A percentile compares a stretch with the other conserved stretches of the same genome.
phyloP scores from a whole-genome alignment of 2,113 vertebrate species.

The Laticauda colubrina region DNA sequence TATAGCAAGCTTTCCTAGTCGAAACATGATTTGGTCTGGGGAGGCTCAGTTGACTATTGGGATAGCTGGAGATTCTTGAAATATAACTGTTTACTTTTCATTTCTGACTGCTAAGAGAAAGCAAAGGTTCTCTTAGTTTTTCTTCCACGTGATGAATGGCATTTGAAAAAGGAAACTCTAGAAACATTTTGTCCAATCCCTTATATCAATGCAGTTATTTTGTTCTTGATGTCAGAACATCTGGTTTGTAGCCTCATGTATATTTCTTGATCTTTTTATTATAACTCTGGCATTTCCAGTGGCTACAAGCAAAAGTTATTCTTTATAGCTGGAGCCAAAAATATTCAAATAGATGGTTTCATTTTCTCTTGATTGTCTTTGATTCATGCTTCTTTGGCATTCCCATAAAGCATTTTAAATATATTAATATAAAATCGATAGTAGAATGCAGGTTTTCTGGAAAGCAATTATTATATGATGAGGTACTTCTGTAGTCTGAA shows the following conservation, averaged over 20 bases:
- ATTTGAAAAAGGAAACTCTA: neutral
- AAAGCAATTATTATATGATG: neutral
- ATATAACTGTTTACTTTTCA: too few species aligned
- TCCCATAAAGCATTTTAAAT: neutral
- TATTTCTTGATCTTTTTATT: neutral
- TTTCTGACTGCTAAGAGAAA: neutral
- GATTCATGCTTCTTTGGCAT: neutral
- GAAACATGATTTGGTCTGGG: neutral
- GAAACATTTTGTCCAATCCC: neutral
- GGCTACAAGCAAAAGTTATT: neutral
- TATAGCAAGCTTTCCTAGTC: neutral
- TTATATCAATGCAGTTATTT: neutral
- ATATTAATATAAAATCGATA: neutral
- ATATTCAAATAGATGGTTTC: neutral
- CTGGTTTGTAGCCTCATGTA: neutral
- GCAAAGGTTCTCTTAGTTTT: neutral
- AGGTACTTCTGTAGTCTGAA: neutral
- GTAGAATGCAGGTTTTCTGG: neutral
- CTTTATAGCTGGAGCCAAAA: neutral
- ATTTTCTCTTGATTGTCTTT: neutral
- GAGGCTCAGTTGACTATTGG: neutral
- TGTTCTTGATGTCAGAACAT: neutral
- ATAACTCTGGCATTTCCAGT: neutral
- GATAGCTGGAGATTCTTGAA: neutral
- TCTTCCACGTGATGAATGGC: neutral